Percentiles rank a stretch among this genome's conserved stretches.
These are phyloP conservation scores for Aradophagus sp. DNA, from an alignment of 1,140 invertebrate species.

Conservation along the genomic window DNA sequence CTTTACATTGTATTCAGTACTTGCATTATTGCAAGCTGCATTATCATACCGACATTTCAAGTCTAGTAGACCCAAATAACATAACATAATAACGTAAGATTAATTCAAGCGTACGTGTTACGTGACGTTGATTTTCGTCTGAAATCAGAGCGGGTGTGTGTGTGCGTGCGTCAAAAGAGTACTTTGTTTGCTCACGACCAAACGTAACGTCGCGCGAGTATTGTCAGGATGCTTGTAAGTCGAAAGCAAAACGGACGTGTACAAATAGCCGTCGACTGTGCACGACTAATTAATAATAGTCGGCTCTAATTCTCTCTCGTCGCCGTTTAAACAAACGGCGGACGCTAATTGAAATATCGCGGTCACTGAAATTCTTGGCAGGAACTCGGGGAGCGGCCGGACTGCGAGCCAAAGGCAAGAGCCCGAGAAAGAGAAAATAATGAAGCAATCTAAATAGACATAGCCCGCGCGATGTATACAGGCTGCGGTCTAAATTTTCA, in stretches of 20 bases:
- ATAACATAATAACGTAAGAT: too few species aligned
- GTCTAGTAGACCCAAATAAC: too few species aligned
- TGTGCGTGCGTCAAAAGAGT: slow-evolving; percentile 39
- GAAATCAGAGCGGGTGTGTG: slow-evolving; percentile 22
- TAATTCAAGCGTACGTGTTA: too few species aligned
- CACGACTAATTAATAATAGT: slow-evolving; percentile 35
- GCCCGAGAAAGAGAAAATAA: slow-evolving; percentile 29
- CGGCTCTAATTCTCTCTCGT: slow-evolving; percentile 61
- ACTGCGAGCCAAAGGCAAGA: slow-evolving; percentile 23
- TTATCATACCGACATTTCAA: too few species aligned
- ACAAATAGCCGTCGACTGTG: slow-evolving; percentile 40
- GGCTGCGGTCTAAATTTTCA: slow-evolving; percentile 1
- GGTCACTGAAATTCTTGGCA: slow-evolving; percentile 71
- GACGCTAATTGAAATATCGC: slow-evolving; percentile 74
- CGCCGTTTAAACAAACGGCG: slow-evolving; percentile 63
- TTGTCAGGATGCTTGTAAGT: slow-evolving; percentile 22
- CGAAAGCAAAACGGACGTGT: slow-evolving; percentile 38
- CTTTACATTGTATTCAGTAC: too few species aligned
- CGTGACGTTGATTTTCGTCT: slow-evolving; percentile 11
- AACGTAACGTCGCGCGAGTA: slow-evolving; percentile 6
- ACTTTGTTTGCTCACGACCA: slow-evolving; percentile 13
- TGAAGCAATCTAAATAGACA: slow-evolving; percentile 47
- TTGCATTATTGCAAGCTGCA: too few species aligned
- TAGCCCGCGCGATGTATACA: slow-evolving; percentile 22
- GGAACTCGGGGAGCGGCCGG: slow-evolving; percentile 44